phyloP scores from a whole-genome alignment of 2,113 vertebrate species.

The Mus spicilegus region DNA sequence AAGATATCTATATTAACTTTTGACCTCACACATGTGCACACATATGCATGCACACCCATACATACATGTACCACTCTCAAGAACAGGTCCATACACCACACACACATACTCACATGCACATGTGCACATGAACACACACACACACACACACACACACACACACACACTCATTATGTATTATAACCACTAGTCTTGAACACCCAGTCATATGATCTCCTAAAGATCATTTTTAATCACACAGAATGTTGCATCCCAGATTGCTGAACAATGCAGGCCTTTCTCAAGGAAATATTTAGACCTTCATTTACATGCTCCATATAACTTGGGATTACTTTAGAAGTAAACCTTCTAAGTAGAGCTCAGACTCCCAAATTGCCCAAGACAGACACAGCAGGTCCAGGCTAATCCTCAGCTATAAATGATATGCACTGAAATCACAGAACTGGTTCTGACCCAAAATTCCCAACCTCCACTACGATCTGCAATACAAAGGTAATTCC shows the following conservation, averaged over 20 bases:
- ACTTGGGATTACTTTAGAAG: background rate
- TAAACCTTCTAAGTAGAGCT: background rate
- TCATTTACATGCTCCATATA: background rate
- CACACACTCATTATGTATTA: background rate
- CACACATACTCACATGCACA: background rate
- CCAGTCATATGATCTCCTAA: background rate
- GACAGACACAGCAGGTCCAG: background rate
- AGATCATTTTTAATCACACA: background rate
- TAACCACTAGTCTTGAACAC: background rate
- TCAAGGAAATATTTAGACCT: background rate
- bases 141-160: background rate
- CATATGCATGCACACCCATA: background rate
- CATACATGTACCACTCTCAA: background rate
- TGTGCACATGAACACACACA: background rate
- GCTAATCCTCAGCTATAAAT: background rate
- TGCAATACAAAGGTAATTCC: slow-evolving; percentile 11
- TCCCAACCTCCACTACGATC: background rate
- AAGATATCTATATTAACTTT: background rate
- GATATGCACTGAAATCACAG: background rate
- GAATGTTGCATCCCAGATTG: background rate
- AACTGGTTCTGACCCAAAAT: slow-evolving; percentile 26
- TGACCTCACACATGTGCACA: background rate
- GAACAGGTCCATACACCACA: background rate
- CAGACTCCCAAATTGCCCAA: background rate
- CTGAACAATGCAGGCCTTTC: slow-evolving; percentile 15